Base-by-base conservation (phyloP, 2,113 vertebrate genomes). In the Ellobius talpinus region DNA sequence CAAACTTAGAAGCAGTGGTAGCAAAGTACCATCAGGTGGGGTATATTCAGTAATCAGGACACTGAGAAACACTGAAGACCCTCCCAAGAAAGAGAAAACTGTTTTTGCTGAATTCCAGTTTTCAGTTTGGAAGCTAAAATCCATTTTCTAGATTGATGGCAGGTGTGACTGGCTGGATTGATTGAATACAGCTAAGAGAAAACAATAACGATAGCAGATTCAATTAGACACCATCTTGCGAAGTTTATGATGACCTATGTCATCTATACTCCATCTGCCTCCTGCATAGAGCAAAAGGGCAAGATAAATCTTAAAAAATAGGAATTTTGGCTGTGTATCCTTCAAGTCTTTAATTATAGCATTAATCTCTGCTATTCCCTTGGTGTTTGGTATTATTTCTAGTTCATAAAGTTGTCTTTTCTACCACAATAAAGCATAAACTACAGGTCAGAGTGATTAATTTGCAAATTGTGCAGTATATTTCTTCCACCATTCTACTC, bases 401-500 rank as follows among this genome's bases (percentile, higher is more conserved):
- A 3, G 23, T n/a, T 93, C 65, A 42, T 36, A 79, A 78, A 73
- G 70, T 33, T 85, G 70, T 92, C 26, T 0, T 93, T 90, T 77
- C 81, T 39, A 63, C 5, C 90, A 58, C 23, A 84, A 72, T 50
- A 72, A 95, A 94, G 26, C 63, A 79, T 90, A 82, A 84, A 84
- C 42, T 82, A 77, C 9, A 90, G 42, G 31, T 72, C 58, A 89
- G 13, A 87, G 19, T 85, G 70, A 95, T 50, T 29, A 47, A 58
- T 78, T 90, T 87, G 31, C 42, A 89, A 55, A 8, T 47, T 87
- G 11, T 33, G 72, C 76, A 87, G 13, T 58, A 87, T 66, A 8
- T 78, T 29, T 93, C 45, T 96, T 90, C 68, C 42, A 77, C 77
- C 24, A 39, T 24, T 84, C 50, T 72, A 88, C 91, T 78, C 45